phyloP scores from a whole-genome alignment of 2,888 invertebrate genomes.

The Eristalis pertinax region DNA sequence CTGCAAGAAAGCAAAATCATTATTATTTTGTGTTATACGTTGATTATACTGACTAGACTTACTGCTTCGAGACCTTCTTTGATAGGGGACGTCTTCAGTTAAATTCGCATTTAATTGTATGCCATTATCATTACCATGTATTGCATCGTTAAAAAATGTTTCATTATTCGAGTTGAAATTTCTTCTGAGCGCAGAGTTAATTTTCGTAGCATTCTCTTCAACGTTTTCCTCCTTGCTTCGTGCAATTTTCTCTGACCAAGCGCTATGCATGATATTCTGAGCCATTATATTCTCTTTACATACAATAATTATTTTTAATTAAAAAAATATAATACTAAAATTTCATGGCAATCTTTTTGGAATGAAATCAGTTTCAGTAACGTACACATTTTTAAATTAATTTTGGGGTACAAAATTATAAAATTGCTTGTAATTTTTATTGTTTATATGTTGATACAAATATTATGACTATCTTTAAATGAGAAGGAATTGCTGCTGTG shows the following conservation, averaged over 20 bases:
- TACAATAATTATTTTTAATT: background rate
- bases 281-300: background rate
- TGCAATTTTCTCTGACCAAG: constrained; percentile 25
- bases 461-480: too few relatives aligned
- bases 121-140: background rate
- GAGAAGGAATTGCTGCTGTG: too few relatives aligned
- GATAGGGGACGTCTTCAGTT: background rate
- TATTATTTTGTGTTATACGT: background rate
- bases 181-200: background rate
- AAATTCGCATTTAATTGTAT: constrained; percentile 7
- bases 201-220: background rate
- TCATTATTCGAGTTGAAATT: constrained; percentile 18
- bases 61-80: constrained; percentile 21
- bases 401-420: too few relatives aligned
- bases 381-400: too few relatives aligned
- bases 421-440: background rate
- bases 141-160: background rate
- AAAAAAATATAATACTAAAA: background rate
- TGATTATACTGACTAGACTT: background rate
- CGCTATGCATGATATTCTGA: constrained; percentile 5
- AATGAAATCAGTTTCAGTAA: background rate
- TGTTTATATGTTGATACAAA: too few relatives aligned
- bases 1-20: background rate
- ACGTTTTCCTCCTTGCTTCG: constrained; percentile 23
- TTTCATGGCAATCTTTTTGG: constrained; percentile 15